Evolutionary conservation across 2,797 vertebrate species (phyloP), one percentile per base, ranked within the genome.

Genomic region (Bryconaethiops microstoma): DNA sequence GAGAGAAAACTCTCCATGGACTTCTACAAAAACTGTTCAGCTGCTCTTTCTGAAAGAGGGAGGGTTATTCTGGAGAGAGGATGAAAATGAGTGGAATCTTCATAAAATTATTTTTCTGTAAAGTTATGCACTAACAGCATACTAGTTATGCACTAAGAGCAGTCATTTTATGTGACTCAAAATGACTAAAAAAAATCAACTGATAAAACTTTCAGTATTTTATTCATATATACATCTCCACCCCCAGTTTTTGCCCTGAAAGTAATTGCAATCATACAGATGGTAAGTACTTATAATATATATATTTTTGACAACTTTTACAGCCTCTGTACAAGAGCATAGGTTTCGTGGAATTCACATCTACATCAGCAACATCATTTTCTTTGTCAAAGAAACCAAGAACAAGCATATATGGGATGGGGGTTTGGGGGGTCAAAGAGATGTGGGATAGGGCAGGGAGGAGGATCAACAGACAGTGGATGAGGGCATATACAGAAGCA

Each of bases 401-500:
- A 97, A 97, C 96, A 93, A 96, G 96, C 96, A 97, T 94, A 95
- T 89, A 94, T 94, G 88, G 81, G 72, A 84, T 76, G 67, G 69
- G 65, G 57, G 87, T 84, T 86, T 79, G 83, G 93, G 86, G 86
- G 81, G 85, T 94, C 92, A 94, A 89, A 93, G 93, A 71, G 55
- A 64, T 50, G 52, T 70, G 87, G 84, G 10, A 88, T 84, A 83
- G 86, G 77, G 72, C 12, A 50, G 54, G 52, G 76, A 40, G 76
- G 76, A 81, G 78, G 77, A 77, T 83, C 84, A 88, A 87, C 88
- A 92, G 92, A 97, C 95, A 93, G 92, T 81, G 77, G 85, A 96
- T 96, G 94, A 93, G 93, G 93, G 95, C 94, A 95, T 97, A 95
- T 96, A 97, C 95, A 96, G 96, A 96, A 97, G 96, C 96, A 96